phyloP scores from a whole-genome alignment of 2,113 vertebrate genomes.

The Macrotis lagotis region DNA sequence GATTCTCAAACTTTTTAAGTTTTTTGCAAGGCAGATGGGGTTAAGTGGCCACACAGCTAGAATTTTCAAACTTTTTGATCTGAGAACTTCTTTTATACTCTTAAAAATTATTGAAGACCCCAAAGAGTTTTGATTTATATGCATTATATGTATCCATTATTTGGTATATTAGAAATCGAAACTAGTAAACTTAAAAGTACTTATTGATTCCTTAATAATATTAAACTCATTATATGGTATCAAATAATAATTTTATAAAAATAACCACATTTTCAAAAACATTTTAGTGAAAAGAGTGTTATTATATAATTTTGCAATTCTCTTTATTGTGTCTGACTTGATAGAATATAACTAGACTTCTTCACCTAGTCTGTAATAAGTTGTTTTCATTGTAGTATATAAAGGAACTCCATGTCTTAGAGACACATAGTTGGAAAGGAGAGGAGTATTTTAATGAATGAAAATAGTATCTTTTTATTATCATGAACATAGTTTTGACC shows the following conservation, averaged over 20 bases:
- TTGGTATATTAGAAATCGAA: neutral
- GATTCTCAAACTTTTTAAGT: neutral
- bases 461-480: neutral
- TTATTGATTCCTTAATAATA: neutral
- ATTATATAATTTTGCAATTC: neutral
- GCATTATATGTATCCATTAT: neutral
- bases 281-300: neutral
- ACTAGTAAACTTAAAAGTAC: neutral
- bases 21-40: too few relatives aligned
- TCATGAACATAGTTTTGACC: neutral
- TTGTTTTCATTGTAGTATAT: neutral
- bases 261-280: neutral
- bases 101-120: neutral
- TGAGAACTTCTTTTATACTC: neutral
- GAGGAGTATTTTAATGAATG: neutral
- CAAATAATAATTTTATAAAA: neutral
- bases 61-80: neutral
- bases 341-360: neutral
- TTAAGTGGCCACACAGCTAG: too few relatives aligned
- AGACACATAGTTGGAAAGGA: neutral
- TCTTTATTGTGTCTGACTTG: neutral
- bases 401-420: neutral
- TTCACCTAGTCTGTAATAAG: neutral
- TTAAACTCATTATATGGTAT: neutral
- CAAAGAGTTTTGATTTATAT: neutral